Conservation (phyloP, 2,888 invertebrate species). For the Doris montereyensis region DNA sequence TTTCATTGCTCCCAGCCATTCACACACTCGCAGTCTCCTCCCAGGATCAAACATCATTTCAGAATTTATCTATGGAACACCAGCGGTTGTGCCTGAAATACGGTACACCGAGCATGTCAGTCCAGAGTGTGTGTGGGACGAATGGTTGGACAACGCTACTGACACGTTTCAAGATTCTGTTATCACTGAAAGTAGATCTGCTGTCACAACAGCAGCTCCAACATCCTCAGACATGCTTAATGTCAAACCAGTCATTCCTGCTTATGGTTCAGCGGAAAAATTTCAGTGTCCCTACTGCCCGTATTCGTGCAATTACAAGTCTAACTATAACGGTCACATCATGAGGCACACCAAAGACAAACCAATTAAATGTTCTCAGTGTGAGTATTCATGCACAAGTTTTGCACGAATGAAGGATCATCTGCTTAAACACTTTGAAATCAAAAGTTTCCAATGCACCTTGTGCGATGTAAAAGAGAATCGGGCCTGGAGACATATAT, state of each 20-base stretch:
- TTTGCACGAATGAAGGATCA: constrained; percentile 37
- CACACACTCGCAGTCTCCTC: not conserved
- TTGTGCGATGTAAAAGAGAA: constrained; percentile 32
- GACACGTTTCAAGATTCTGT: too few species aligned
- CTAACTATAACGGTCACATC: constrained; percentile 32
- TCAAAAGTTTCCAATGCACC: constrained; percentile 29
- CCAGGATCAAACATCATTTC: too few species aligned
- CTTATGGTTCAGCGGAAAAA: constrained; percentile 33
- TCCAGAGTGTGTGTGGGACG: not conserved
- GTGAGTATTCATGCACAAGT: constrained; percentile 33
- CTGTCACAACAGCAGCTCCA: too few species aligned
- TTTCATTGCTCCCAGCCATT: not conserved
- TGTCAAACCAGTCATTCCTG: not conserved
- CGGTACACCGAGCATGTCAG: not conserved
- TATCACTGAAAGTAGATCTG: too few species aligned
- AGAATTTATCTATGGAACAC: too few species aligned
- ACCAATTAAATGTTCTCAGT: constrained; percentile 35
- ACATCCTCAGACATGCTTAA: not conserved
- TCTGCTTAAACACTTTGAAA: constrained; percentile 25
- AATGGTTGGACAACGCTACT: not conserved
- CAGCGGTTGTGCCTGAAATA: too few species aligned
- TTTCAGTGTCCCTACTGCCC: constrained; percentile 26
- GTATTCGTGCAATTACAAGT: constrained; percentile 36
- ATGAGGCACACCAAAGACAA: constrained; percentile 25
- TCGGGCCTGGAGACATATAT: constrained; percentile 6